Conservation (phyloP, 2,113 vertebrate genomes). For the Acanthochromis polyacanthus region DNA sequence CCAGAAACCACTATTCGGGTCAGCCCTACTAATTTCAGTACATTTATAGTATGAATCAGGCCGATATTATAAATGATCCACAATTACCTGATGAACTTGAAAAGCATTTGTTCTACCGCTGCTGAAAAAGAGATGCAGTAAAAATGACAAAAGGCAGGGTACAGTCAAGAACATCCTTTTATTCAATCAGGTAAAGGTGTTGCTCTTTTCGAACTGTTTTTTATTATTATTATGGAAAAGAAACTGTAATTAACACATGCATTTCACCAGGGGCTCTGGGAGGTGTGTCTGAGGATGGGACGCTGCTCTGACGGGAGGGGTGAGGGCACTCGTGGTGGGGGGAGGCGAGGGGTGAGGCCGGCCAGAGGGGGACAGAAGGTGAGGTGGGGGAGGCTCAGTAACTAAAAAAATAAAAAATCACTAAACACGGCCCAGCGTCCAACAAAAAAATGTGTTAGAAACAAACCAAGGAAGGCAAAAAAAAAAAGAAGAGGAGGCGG, state of each 20-base stretch:
- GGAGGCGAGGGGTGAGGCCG: slow-evolving; percentile 18
- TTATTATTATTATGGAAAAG: slow-evolving; percentile 90
- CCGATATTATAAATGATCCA: too few relatives aligned
- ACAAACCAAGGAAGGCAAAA: slow-evolving; percentile 49
- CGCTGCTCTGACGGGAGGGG: slow-evolving; percentile 41
- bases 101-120: neutral
- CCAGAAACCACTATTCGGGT: too few relatives aligned
- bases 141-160: slow-evolving; percentile 52
- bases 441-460: slow-evolving; percentile 50
- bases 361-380: neutral
- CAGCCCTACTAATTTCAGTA: too few relatives aligned
- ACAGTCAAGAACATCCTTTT: slow-evolving; percentile 93
- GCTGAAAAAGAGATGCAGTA: neutral
- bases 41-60: too few relatives aligned
- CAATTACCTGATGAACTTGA: too few relatives aligned
- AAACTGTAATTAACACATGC: slow-evolving; percentile 92
- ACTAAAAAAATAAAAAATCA: slow-evolving; percentile 52
- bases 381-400: slow-evolving; percentile 49
- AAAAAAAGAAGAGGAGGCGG: slow-evolving; percentile 62
- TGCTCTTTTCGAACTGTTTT: slow-evolving; percentile 89
- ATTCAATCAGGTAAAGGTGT: slow-evolving; percentile 90
- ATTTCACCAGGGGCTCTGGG: slow-evolving; percentile 89
- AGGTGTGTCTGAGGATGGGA: slow-evolving; percentile 71
- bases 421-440: slow-evolving; percentile 62
- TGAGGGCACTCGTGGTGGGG: slow-evolving; percentile 14